Evolutionary conservation across 64 coral and sea anemone genomes (phyloP).

Genomic region (Trachythela sp.): DNA sequence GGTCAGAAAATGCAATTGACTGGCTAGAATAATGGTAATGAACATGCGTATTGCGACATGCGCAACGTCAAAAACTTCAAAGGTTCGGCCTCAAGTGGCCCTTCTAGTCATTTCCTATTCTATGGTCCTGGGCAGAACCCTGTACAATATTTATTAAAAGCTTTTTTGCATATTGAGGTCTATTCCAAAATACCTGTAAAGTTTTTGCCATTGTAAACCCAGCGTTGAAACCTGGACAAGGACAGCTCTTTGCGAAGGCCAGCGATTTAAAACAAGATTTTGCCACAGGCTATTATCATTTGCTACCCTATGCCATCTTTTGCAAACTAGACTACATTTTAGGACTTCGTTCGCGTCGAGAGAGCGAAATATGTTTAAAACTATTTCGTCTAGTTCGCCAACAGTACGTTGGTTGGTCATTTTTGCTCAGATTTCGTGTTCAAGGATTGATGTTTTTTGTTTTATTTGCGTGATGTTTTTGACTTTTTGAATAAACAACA

Average conservation of each 20-base stretch:
- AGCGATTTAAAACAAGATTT: conserved; percentile 60
- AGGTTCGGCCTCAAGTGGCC: too few species aligned
- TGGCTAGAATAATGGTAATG: too few species aligned
- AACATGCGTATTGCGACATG: too few species aligned
- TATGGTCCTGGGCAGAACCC: too few species aligned
- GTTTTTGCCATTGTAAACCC: not conserved
- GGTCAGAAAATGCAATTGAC: too few species aligned
- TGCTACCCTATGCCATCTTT: conserved; percentile 72
- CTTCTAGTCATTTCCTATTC: too few species aligned
- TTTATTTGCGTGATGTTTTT: not conserved
- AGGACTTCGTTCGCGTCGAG: conserved; percentile 56
- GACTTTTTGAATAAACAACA: not conserved
- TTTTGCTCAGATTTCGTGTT: not conserved
- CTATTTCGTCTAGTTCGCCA: conserved; percentile 81
- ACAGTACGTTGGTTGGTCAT: conserved; percentile 36
- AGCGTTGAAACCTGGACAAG: conserved; percentile 63
- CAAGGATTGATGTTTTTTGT: not conserved
- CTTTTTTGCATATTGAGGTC: not conserved
- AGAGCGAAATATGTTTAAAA: conserved; percentile 88
- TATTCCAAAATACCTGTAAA: not conserved
- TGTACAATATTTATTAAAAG: too few species aligned
- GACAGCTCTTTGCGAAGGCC: conserved; percentile 89
- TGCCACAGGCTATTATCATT: conserved; percentile 66
- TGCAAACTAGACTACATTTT: conserved; percentile 61
- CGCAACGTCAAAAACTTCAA: too few species aligned